phyloP scores from a whole-genome alignment of 2,113 vertebrate species.

The Eonycteris spelaea region DNA sequence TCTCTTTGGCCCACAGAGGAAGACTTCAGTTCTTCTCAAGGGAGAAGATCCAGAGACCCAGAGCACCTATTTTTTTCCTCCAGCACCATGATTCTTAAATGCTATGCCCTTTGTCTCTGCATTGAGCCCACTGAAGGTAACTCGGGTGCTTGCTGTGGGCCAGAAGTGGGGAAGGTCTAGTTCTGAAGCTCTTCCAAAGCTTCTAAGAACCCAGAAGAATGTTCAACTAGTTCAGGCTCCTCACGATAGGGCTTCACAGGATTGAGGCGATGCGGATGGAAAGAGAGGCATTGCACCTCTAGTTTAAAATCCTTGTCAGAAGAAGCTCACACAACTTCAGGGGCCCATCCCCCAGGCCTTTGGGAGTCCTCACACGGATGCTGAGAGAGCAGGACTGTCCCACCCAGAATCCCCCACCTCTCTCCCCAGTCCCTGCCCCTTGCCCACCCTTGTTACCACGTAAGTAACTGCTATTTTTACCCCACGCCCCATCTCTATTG shows the following conservation, averaged over 20 bases:
- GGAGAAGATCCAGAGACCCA: background rate
- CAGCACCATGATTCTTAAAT: background rate
- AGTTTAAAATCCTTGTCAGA: background rate
- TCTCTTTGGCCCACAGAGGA: background rate
- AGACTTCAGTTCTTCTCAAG: background rate
- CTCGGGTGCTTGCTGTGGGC: background rate
- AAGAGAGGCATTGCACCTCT: background rate
- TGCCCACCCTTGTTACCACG: background rate
- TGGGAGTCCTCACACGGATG: background rate
- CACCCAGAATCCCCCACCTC: background rate
- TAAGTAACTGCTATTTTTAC: background rate
- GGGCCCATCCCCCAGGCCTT: background rate
- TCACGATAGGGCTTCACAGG: background rate
- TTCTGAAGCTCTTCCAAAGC: background rate
- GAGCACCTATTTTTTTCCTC: background rate
- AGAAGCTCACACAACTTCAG: background rate
- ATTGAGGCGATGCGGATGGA: background rate
- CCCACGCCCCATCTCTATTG: too few relatives aligned
- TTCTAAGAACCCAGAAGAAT: background rate
- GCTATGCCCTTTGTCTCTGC: background rate
- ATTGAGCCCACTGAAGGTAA: background rate
- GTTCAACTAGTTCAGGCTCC: background rate
- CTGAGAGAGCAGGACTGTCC: background rate
- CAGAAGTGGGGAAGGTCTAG: background rate
- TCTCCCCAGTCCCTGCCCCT: accelerated